Evolutionary conservation across 2,113 vertebrate species (phyloP).

Genomic region (Sakesphorus luctuosus): DNA sequence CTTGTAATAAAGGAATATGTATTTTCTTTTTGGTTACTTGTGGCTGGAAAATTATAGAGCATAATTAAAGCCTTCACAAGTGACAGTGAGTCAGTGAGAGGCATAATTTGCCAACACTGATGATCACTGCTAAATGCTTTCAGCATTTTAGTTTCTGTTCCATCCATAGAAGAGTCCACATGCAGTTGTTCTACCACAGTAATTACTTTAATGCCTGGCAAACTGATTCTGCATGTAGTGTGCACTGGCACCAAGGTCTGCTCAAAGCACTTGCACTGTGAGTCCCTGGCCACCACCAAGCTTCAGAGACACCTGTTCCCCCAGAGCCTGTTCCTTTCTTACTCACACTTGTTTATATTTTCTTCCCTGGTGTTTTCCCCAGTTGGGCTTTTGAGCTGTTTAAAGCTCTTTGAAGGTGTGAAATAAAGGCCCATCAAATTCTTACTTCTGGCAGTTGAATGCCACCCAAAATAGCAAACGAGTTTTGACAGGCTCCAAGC

Average conservation of each 20-base stretch:
- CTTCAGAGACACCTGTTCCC: neutral
- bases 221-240: neutral
- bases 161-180: neutral
- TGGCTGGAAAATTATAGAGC: neutral
- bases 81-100: slow-evolving; percentile 15
- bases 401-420: neutral
- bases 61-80: slow-evolving; percentile 32
- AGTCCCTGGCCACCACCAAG: neutral
- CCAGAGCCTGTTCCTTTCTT: neutral
- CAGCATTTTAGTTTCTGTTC: neutral
- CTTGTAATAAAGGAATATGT: neutral
- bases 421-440: neutral
- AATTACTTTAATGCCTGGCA: slow-evolving; percentile 22
- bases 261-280: neutral
- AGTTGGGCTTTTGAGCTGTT: neutral
- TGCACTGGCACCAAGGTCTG: neutral
- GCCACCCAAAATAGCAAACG: neutral
- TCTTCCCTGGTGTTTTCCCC: neutral
- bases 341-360: neutral
- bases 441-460: neutral
- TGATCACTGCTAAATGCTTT: slow-evolving; percentile 15
- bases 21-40: neutral
- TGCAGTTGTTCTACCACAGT: neutral
- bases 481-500: neutral
- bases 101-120: neutral